Percentiles rank a stretch among this genome's conserved stretches.
These are phyloP conservation scores for Papilio helenus DNA, from an alignment of 1,140 invertebrate genomes.

Conservation along the genomic window DNA sequence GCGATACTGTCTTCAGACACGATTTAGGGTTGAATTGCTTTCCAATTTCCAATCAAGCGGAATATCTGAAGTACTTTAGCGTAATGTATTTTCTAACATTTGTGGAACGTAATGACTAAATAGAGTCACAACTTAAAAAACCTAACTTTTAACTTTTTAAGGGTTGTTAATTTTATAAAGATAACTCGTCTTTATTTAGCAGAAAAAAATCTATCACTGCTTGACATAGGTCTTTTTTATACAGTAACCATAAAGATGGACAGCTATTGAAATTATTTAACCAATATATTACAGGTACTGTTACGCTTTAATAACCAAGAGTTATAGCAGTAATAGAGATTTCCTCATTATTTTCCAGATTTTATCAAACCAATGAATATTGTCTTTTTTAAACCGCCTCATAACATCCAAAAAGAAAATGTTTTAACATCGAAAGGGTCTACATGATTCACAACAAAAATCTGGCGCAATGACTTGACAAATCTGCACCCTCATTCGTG, in stretches of 20 bases:
- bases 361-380: background rate
- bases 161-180: too few species aligned
- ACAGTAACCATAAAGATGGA: too few species aligned
- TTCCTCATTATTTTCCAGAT: background rate
- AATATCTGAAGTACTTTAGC: conserved; percentile 28
- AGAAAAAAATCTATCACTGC: too few species aligned
- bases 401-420: background rate
- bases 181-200: too few species aligned
- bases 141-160: background rate
- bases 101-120: background rate
- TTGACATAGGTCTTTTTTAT: too few species aligned
- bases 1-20: conserved; percentile 55
- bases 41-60: conserved; percentile 36
- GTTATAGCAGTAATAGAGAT: too few species aligned
- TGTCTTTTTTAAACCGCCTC: background rate
- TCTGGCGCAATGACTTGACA: conserved; percentile 70
- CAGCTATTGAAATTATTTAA: too few species aligned
- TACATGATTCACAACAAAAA: conserved; percentile 52
- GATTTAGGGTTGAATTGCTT: conserved; percentile 67
- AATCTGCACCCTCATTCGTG: conserved; percentile 50
- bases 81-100: conserved; percentile 14
- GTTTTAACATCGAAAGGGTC: conserved; percentile 4
- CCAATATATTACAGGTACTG: too few species aligned
- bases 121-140: background rate
- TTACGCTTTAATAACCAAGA: too few species aligned